phyloP scores from a whole-genome alignment of 2,797 vertebrate genomes.

The Synanceia verrucosa region DNA sequence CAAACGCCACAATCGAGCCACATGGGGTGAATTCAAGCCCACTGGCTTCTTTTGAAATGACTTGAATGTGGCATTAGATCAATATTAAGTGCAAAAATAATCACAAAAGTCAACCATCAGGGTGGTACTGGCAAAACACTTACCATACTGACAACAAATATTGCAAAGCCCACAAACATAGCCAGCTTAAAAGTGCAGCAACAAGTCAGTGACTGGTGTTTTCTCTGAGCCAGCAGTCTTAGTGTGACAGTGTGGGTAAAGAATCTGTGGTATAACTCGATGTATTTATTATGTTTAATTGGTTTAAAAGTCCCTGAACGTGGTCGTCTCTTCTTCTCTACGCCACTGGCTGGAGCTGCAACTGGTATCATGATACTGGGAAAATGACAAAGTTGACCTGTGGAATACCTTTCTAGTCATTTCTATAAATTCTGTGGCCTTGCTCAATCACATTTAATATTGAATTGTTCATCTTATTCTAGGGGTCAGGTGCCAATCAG shows the following conservation, averaged over 20 bases:
- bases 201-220: conserved; percentile 49
- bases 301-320: no score
- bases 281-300: no score
- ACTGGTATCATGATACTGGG: no score
- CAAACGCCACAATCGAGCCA: neutral
- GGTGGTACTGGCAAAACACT: conserved; percentile 1
- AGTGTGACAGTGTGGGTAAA: no score
- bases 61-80: neutral
- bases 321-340: no score
- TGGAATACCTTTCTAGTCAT: neutral
- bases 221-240: conserved; percentile 33
- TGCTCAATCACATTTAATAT: no score
- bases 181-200: conserved; percentile 47
- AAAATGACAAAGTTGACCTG: neutral
- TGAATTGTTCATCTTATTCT: neutral
- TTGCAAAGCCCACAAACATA: conserved; percentile 70
- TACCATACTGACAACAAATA: conserved; percentile 37
- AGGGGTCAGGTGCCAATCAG: neutral
- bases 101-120: neutral
- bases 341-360: no score
- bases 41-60: neutral
- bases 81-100: neutral
- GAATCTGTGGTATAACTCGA: neutral
- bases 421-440: neutral
- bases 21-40: neutral